phyloP scores from a whole-genome alignment of 2,797 vertebrate species.

The Sarcoramphus papa region DNA sequence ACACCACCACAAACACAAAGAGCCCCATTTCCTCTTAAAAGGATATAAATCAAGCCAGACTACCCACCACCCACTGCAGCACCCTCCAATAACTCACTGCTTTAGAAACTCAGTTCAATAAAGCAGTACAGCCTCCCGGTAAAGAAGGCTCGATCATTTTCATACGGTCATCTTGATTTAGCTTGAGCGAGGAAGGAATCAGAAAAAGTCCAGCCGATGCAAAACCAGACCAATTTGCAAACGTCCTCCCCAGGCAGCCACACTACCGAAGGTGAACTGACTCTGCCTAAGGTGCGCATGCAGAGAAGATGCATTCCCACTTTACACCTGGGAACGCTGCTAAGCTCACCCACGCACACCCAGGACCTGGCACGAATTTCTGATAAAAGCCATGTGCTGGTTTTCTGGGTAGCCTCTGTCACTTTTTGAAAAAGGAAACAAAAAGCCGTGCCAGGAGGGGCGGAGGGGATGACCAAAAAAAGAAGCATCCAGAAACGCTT shows the following conservation, averaged over 20 bases:
- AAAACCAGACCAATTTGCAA: not conserved
- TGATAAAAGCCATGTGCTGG: not conserved
- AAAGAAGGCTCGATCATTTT: not conserved
- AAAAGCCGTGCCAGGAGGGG: not conserved
- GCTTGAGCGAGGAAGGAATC: not conserved
- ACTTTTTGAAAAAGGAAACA: not conserved
- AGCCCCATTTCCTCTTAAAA: not conserved
- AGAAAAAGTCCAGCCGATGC: too few relatives aligned
- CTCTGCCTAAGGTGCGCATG: rapidly evolving
- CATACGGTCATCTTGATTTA: too few relatives aligned
- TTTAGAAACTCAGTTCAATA: not conserved
- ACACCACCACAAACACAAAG: not conserved
- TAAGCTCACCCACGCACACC: not conserved
- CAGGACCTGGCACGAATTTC: rapidly evolving
- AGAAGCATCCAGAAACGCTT: not conserved
- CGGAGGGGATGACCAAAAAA: too few relatives aligned
- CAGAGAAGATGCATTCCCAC: too few relatives aligned
- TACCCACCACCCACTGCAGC: not conserved
- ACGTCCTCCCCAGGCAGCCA: too few relatives aligned
- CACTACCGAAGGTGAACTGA: rapidly evolving
- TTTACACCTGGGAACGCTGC: too few relatives aligned
- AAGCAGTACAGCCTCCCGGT: not conserved
- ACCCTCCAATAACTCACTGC: not conserved
- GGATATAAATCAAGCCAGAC: not conserved
- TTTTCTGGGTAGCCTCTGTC: not conserved